Conservation (phyloP, 2,113 vertebrate species). For the Aythya baeri region DNA sequence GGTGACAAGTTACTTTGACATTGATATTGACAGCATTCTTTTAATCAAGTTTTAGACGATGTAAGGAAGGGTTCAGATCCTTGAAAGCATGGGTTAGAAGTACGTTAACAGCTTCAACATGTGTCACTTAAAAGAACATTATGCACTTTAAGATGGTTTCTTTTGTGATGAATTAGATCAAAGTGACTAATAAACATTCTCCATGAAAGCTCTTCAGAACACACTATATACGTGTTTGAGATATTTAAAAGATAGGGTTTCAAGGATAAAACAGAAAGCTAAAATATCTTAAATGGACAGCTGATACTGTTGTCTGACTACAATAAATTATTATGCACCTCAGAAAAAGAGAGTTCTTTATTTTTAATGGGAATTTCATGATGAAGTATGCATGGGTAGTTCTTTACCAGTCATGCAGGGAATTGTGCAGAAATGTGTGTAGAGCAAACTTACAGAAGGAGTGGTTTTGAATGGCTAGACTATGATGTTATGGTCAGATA, state of each 20-base stretch:
- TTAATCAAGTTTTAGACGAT: constrained; percentile 66
- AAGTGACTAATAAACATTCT: constrained; percentile 75
- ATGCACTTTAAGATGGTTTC: constrained; percentile 64
- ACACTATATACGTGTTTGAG: constrained; percentile 49
- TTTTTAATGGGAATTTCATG: background rate
- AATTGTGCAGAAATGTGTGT: background rate
- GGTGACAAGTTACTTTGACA: constrained; percentile 73
- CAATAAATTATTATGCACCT: constrained; percentile 48
- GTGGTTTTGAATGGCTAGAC: background rate
- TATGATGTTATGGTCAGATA: background rate
- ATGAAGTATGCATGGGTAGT: background rate
- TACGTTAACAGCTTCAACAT: constrained; percentile 54
- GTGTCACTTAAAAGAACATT: constrained; percentile 67
- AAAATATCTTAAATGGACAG: constrained; percentile 9
- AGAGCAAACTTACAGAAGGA: background rate
- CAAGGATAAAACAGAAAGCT: constrained; percentile 39
- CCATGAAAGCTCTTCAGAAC: constrained; percentile 70
- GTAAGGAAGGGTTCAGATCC: constrained; percentile 7
- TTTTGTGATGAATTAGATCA: constrained; percentile 78
- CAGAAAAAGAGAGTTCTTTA: background rate
- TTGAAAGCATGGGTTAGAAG: constrained; percentile 56
- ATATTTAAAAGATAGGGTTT: constrained; percentile 65
- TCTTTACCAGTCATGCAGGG: background rate
- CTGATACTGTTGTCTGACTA: background rate
- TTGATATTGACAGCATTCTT: constrained; percentile 73